Percentiles rank a stretch among this genome's conserved stretches.
phyloP scores from a whole-genome alignment of 2,113 vertebrate genomes.

The Sakesphorus luctuosus region DNA sequence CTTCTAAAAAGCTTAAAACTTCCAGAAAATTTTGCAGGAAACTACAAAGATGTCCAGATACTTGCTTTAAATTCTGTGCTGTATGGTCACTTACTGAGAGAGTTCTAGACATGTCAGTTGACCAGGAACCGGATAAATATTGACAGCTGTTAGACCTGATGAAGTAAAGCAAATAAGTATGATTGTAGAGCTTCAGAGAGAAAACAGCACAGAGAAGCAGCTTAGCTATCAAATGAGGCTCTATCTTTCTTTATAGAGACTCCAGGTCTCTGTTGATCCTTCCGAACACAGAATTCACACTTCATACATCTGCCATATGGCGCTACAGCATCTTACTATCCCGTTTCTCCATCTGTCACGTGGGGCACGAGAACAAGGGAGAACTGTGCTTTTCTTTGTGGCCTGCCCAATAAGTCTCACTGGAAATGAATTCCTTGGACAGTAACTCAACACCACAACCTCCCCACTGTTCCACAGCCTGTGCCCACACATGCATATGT shows the following conservation, averaged over 20 bases:
- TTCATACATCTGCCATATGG: not conserved
- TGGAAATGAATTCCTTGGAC: not conserved
- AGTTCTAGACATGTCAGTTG: slow-evolving; percentile 88
- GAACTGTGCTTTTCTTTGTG: not conserved
- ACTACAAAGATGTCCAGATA: not conserved
- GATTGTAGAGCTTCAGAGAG: not conserved
- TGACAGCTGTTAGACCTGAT: slow-evolving; percentile 87
- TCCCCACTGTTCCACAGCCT: not conserved
- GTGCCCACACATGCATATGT: rapidly evolving
- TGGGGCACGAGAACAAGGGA: not conserved
- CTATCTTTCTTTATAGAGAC: not conserved
- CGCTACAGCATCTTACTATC: not conserved
- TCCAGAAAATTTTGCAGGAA: not conserved
- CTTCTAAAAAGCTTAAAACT: not conserved
- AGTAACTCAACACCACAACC: not conserved
- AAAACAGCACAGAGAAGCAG: not conserved
- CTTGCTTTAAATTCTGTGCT: not conserved
- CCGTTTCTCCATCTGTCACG: not conserved
- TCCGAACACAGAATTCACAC: not conserved
- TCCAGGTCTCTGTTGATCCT: not conserved
- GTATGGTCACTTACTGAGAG: slow-evolving; percentile 84
- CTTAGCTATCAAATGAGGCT: not conserved
- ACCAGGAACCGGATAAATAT: slow-evolving; percentile 88
- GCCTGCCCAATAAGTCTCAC: not conserved
- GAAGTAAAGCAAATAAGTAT: slow-evolving; percentile 41